Percentiles rank a stretch among this genome's conserved stretches.
phyloP scores from a whole-genome alignment of 2,888 invertebrate species.

The Mycalesis mineus region DNA sequence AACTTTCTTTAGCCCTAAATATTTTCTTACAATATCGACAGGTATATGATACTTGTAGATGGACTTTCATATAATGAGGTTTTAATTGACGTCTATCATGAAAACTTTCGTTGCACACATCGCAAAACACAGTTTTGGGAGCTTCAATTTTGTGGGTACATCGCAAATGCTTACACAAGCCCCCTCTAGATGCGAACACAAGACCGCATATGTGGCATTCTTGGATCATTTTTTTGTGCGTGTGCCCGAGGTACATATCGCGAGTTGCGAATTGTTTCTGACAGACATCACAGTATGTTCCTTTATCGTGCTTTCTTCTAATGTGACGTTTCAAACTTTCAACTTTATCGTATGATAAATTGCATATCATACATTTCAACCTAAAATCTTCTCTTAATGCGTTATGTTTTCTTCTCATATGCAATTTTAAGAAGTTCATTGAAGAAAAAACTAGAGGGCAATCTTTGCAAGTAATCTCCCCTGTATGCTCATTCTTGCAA shows the following conservation, averaged over 20 bases:
- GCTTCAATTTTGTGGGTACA: slow-evolving; percentile 60
- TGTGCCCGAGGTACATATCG: slow-evolving; percentile 57
- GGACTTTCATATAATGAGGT: slow-evolving; percentile 61
- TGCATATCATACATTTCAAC: slow-evolving; percentile 64
- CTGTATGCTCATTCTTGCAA: slow-evolving; percentile 49
- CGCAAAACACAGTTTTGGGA: slow-evolving; percentile 59
- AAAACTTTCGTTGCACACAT: slow-evolving; percentile 62
- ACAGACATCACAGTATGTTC: slow-evolving; percentile 57
- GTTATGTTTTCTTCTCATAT: slow-evolving; percentile 68
- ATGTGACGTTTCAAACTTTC: slow-evolving; percentile 68
- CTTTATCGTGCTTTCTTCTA: slow-evolving; percentile 60
- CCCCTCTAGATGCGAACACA: slow-evolving; percentile 61
- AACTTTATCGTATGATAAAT: slow-evolving; percentile 67
- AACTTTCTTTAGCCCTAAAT: slow-evolving; percentile 66
- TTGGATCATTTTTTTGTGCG: slow-evolving; percentile 54
- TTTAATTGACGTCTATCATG: slow-evolving; percentile 59
- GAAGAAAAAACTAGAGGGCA: slow-evolving; percentile 65
- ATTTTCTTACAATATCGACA: slow-evolving; percentile 58
- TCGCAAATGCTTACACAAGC: slow-evolving; percentile 60
- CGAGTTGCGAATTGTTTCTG: slow-evolving; percentile 59
- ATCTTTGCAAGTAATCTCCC: slow-evolving; percentile 59
- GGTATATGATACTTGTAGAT: slow-evolving; percentile 62
- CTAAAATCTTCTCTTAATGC: slow-evolving; percentile 58
- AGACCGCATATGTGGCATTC: slow-evolving; percentile 63
- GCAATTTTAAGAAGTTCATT: slow-evolving; percentile 58